Conservation (phyloP, 2,888 invertebrate species). For the Hyalella azteca region DNA sequence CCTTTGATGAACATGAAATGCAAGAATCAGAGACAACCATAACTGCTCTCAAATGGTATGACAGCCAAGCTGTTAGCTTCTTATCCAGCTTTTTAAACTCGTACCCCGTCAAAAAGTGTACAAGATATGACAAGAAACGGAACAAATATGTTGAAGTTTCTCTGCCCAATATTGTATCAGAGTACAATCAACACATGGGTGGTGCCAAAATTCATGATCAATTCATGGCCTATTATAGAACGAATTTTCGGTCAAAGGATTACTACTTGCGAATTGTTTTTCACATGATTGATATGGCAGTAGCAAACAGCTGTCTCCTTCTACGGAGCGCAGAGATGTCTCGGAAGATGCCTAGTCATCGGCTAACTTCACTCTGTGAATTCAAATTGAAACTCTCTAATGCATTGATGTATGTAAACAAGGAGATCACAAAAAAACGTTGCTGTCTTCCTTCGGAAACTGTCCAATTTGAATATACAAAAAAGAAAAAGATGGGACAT, state of each 20-base stretch:
- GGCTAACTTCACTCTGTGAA: not conserved
- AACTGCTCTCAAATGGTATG: not conserved
- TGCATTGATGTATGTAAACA: not conserved
- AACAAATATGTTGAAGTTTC: not conserved
- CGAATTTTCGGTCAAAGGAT: not conserved
- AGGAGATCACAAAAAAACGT: not conserved
- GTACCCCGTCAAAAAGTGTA: not conserved
- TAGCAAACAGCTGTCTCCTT: not conserved
- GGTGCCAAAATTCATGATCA: not conserved
- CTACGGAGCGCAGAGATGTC: not conserved
- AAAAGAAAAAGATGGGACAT: not conserved
- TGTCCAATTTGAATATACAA: not conserved
- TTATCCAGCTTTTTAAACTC: not conserved
- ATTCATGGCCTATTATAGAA: not conserved
- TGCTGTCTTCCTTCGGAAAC: not conserved
- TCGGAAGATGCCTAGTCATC: not conserved
- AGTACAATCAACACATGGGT: not conserved
- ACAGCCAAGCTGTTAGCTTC: not conserved
- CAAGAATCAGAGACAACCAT: not conserved
- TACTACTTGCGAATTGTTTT: not conserved
- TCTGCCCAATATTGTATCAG: not conserved
- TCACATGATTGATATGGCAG: not conserved
- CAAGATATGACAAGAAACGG: not conserved
- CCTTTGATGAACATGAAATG: not conserved
- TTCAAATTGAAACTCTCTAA: not conserved